phyloP scores from a whole-genome alignment of 1,140 invertebrate species.

The Drosophila truncata region DNA sequence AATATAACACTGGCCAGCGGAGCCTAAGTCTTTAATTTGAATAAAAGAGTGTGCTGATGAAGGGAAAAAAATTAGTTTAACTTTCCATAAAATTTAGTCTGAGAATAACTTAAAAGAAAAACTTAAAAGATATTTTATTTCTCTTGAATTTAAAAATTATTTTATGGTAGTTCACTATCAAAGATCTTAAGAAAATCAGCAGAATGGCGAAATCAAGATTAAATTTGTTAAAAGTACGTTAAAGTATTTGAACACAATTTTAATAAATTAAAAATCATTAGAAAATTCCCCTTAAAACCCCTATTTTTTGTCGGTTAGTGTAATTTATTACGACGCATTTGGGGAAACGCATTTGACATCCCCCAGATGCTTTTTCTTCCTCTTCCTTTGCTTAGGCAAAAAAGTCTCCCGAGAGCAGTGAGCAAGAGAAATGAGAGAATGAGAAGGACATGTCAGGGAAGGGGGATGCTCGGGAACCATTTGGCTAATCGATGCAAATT shows the following conservation, averaged over 20 bases:
- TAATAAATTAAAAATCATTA: no score
- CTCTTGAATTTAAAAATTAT: no score
- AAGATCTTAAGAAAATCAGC: no score
- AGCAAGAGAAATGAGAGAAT: neutral
- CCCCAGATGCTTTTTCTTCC: conserved; percentile 12
- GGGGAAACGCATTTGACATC: conserved; percentile 50
- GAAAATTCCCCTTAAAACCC: no score
- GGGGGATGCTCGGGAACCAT: conserved; percentile 21
- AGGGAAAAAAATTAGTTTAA: no score
- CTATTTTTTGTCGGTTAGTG: neutral
- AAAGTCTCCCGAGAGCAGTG: conserved; percentile 15
- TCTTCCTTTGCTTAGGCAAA: conserved; percentile 14
- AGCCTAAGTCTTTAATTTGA: neutral
- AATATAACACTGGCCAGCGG: conserved; percentile 33
- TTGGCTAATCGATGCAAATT: conserved; percentile 58
- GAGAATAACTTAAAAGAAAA: no score
- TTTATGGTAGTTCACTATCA: no score
- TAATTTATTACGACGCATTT: conserved; percentile 77
- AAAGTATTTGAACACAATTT: no score
- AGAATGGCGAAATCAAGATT: no score
- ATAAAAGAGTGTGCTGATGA: neutral
- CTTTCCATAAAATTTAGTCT: no score
- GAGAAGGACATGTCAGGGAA: neutral
- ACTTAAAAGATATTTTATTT: no score
- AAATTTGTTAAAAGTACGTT: no score